These are phyloP conservation scores for Botrylloides violaceus DNA, from an alignment of 23 tunicate genomes.

Conservation along the genomic window DNA sequence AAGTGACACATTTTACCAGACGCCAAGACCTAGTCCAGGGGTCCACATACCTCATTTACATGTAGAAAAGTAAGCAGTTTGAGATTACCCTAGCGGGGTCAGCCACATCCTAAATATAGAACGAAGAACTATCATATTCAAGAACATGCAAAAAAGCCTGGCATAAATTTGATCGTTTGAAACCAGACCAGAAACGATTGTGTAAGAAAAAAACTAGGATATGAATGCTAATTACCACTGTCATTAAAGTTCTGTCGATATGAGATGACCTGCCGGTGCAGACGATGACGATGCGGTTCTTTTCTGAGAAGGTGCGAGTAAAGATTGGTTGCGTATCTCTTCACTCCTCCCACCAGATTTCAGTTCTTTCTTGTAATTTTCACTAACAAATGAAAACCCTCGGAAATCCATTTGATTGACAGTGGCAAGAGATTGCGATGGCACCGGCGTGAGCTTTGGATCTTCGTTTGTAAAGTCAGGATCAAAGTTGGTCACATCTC, in stretches of 20 bases:
- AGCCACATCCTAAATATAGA: too few species aligned
- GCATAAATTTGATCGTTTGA: too few species aligned
- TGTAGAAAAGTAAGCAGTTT: too few species aligned
- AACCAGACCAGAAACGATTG: too few species aligned
- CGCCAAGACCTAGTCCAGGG: too few species aligned
- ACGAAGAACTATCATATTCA: too few species aligned
- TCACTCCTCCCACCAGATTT: neutral
- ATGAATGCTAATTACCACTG: neutral
- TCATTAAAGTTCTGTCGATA: slow-evolving; percentile 16
- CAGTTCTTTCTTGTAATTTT: slow-evolving; percentile 28
- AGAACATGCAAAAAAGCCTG: too few species aligned
- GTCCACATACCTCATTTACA: too few species aligned
- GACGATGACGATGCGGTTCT: slow-evolving; percentile 28
- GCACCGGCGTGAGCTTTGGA: slow-evolving; percentile 70
- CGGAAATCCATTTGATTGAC: slow-evolving; percentile 78
- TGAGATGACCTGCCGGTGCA: slow-evolving; percentile 20
- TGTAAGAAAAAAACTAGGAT: too few species aligned
- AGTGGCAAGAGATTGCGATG: slow-evolving; percentile 45
- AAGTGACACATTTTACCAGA: too few species aligned
- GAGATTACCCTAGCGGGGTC: too few species aligned
- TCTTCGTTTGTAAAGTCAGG: slow-evolving; percentile 83
- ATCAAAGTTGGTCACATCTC: slow-evolving; percentile 84
- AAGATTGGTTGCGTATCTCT: too few species aligned
- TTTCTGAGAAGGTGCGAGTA: slow-evolving; percentile 17
- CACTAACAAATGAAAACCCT: slow-evolving; percentile 81